Conservation (phyloP, 2,113 vertebrate species). For the Narcine bancroftii region DNA sequence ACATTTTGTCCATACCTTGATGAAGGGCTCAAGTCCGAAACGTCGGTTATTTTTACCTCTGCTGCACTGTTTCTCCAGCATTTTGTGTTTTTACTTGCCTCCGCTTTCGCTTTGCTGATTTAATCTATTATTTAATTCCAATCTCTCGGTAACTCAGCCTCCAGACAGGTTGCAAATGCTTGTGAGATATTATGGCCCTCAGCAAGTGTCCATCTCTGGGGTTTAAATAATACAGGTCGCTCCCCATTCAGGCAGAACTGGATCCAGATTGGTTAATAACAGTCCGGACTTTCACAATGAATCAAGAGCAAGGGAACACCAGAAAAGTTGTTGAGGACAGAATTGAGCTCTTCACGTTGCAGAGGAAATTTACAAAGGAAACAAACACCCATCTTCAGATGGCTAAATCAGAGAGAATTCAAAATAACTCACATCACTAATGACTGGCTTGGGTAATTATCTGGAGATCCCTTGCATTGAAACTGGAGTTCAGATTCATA, state of each 20-base stretch:
- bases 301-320: neutral
- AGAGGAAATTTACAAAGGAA: neutral
- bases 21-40: too few species aligned
- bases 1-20: too few species aligned
- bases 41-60: too few species aligned
- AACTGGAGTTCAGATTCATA: neutral
- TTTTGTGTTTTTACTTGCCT: too few species aligned
- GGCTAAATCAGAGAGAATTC: neutral
- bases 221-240: neutral
- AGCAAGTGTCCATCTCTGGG: neutral
- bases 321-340: neutral
- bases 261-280: neutral
- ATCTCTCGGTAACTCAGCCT: neutral
- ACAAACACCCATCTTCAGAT: neutral
- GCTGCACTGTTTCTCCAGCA: too few species aligned
- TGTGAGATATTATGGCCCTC: neutral
- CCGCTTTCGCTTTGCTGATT: neutral
- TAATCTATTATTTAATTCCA: conserved; percentile 1
- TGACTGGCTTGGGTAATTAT: neutral
- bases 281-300: neutral
- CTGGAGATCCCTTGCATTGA: neutral
- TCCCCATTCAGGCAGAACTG: neutral
- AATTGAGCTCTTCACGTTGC: neutral
- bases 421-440: neutral
- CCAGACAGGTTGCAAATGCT: neutral